Conservation (phyloP, 2,888 invertebrate genomes). For the Yponomeuta sedellus region DNA sequence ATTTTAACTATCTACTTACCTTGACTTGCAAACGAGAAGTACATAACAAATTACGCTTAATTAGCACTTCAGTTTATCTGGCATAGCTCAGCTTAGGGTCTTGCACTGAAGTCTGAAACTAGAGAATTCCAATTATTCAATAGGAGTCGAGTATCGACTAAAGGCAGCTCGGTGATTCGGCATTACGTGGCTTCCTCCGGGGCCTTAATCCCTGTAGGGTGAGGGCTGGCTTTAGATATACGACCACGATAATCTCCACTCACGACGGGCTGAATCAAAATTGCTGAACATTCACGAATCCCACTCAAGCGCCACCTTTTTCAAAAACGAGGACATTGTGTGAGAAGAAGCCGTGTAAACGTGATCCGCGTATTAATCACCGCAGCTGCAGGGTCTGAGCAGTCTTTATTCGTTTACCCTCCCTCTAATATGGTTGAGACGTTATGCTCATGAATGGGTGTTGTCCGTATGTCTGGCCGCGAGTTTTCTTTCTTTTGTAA, state of each 20-base stretch:
- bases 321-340: conserved; percentile 6
- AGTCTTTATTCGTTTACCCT: not conserved
- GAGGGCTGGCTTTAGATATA: conserved; percentile 37
- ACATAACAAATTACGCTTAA: not conserved
- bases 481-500: no score
- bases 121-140: conserved; percentile 10
- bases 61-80: not conserved
- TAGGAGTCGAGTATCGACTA: conserved; percentile 22
- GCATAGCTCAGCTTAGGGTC: not conserved
- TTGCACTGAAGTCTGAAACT: not conserved
- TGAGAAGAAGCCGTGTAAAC: not conserved
- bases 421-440: no score
- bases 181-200: conserved; percentile 23
- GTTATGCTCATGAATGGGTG: no score
- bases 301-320: conserved; percentile 15
- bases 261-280: conserved; percentile 44
- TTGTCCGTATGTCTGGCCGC: no score
- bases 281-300: conserved; percentile 36
- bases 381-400: no score
- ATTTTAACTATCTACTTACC: not conserved
- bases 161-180: conserved; percentile 20
- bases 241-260: conserved; percentile 51
- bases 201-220: conserved; percentile 34
- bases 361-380: no score
- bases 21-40: not conserved